Base-by-base conservation (phyloP, 2,888 invertebrate genomes). In the Epinotia demarniana region DNA sequence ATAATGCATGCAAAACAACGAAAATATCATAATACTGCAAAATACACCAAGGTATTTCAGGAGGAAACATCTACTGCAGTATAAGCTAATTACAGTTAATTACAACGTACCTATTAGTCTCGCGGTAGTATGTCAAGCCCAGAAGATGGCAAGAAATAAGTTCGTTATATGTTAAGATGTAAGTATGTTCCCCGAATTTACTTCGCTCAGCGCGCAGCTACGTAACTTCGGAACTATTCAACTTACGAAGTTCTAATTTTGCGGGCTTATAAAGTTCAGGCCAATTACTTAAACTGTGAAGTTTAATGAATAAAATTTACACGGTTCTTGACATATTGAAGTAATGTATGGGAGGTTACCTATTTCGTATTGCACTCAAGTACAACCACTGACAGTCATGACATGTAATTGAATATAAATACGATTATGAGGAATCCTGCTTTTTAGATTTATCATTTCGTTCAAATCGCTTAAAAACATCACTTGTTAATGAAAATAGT, bases 211-310 rank as follows among this genome's bases (percentile, higher is more conserved):
- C 63, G 53, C n/a, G n/a, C 27, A 61, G 8, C 43, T 39, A 53
- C 27, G 27, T 66, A 66, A 66, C 64, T 66, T 66, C 5, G n/a
- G 27, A 66, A 66, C 64, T 66, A 66, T 66, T 49, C 23, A 64
- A 23, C 49, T 64, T 27, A 19, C 16, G 11, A 63, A 49, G 64
- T 66, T 53, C 23, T 53, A 27, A 66, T 53, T 66, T 53, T 27
- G 53, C 64, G 64, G 27, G 49, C 64, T n/a, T n/a, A 13, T 5
- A n/a, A 27, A 53, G 19, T 53, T 66, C 19, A 16, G 8, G 19
- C 27, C 27, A 66, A 66, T 27, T 23, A 53, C 8, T n/a, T n/a
- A 43, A 23, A 46, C 39, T 49, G 1, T 6, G 2, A 63, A 63
- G 62, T 62, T 62, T 43, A 39, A 43, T 62, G 46, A 63, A 63